Evolutionary conservation across 2,888 invertebrate genomes (phyloP).

Genomic region (Callosobruchus maculatus): DNA sequence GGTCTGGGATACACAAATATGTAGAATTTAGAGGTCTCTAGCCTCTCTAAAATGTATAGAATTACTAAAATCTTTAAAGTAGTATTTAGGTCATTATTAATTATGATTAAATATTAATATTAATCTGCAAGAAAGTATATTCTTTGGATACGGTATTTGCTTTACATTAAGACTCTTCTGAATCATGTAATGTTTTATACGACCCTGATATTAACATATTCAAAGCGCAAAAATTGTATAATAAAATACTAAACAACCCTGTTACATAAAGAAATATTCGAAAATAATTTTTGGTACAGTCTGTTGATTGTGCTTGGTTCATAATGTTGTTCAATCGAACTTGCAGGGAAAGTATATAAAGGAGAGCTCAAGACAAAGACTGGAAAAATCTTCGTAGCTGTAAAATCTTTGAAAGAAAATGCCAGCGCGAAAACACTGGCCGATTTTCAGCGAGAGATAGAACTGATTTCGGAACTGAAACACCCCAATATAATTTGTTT

Average conservation of each 20-base stretch:
- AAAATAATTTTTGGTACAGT: too few species aligned
- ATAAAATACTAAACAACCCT: neutral
- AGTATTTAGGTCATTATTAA: too few species aligned
- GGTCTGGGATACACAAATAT: too few species aligned
- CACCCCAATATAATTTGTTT: conserved; percentile 96
- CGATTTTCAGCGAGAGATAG: conserved; percentile 92
- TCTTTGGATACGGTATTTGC: too few species aligned
- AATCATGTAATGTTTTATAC: neutral
- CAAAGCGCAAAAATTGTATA: neutral
- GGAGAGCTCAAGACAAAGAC: conserved; percentile 76
- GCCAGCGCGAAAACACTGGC: conserved; percentile 86
- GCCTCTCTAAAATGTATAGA: too few species aligned
- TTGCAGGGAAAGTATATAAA: conserved; percentile 83
- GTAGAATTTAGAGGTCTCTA: too few species aligned
- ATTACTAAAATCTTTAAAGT: too few species aligned
- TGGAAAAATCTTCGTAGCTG: conserved; percentile 78
- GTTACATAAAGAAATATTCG: too few species aligned
- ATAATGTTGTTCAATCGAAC: conserved; percentile 1
- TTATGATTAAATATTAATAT: too few species aligned
- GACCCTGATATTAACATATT: neutral
- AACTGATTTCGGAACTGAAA: conserved; percentile 87
- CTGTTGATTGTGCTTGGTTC: too few species aligned
- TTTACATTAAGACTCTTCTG: too few species aligned
- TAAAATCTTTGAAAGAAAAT: conserved; percentile 92
- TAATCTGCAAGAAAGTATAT: too few species aligned